Conservation (phyloP, 1,140 invertebrate species). For the Plutomurus gul region DNA sequence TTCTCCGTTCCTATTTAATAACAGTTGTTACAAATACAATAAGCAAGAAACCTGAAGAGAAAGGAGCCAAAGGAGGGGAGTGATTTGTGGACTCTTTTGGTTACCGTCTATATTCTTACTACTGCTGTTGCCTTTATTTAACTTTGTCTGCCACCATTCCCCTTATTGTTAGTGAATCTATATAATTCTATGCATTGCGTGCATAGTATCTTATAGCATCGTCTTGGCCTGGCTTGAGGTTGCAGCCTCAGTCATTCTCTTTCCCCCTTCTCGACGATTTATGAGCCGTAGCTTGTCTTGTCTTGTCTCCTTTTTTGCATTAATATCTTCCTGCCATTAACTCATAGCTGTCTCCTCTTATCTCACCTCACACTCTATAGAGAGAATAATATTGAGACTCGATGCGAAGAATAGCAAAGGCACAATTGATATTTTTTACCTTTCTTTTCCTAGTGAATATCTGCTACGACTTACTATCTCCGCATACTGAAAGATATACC, state of each 20-base stretch:
- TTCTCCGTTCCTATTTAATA: not conserved
- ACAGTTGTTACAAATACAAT: constrained; percentile 1
- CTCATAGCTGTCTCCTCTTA: constrained; percentile 16
- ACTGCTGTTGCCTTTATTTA: not conserved
- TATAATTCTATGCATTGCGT: no score
- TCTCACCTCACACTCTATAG: not conserved
- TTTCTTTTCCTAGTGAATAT: no score
- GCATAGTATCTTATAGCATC: no score
- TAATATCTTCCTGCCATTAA: constrained; percentile 24
- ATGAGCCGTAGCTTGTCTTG: not conserved
- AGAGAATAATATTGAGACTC: not conserved
- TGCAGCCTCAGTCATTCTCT: not conserved
- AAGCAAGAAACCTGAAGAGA: not conserved
- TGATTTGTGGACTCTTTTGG: constrained; percentile 17
- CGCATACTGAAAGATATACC: no score
- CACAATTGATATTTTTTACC: no score
- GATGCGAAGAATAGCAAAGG: not conserved
- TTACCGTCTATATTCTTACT: not conserved
- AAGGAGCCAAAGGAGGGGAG: not conserved
- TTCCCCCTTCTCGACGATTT: not conserved
- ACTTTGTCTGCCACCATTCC: no score
- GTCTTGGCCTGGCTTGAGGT: not conserved
- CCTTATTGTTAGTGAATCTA: no score
- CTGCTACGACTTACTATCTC: not conserved
- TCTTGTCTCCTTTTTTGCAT: constrained; percentile 11